A percentile compares a stretch with the other conserved stretches of the same genome.
Evolutionary conservation across 2,888 invertebrate genomes (phyloP).

Genomic region (Tachystola acroxantha): DNA sequence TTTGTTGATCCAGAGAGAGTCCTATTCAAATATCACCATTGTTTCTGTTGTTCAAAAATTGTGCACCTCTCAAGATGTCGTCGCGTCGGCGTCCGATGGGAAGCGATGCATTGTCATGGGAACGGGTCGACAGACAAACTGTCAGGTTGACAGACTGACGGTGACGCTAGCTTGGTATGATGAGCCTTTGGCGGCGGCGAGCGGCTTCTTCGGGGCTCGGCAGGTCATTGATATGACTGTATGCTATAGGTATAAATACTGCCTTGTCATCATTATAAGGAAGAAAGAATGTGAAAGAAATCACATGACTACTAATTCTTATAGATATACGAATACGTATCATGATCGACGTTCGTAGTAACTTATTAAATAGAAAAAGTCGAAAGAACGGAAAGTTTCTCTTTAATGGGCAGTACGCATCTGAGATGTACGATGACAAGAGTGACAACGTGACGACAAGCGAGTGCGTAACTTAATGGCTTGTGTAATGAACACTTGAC

Average conservation of each 20-base stretch:
- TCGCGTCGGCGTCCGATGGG: constrained; percentile 16
- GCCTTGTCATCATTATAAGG: neutral
- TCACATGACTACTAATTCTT: no score
- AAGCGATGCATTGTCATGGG: constrained; percentile 33
- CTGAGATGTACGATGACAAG: constrained; percentile 10
- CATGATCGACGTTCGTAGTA: no score
- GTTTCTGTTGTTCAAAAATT: constrained; percentile 55
- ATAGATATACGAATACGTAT: no score
- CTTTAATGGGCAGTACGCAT: constrained; percentile 8
- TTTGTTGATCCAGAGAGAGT: constrained; percentile 59
- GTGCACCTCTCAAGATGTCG: constrained; percentile 46
- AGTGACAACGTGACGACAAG: constrained; percentile 4
- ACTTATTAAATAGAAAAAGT: neutral
- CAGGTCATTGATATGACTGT: neutral
- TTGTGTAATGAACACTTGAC: constrained; percentile 22
- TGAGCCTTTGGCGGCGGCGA: no score
- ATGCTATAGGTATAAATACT: no score
- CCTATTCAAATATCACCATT: constrained; percentile 59
- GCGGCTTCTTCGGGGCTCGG: no score
- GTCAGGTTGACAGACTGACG: constrained; percentile 34
- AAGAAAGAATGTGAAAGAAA: no score
- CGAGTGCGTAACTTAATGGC: constrained; percentile 11
- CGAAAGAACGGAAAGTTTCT: constrained; percentile 4
- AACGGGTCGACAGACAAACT: constrained; percentile 32
- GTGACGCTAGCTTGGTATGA: neutral